These are phyloP conservation scores for Cecropterus lyciades DNA, from an alignment of 1,140 invertebrate species.

Conservation along the genomic window DNA sequence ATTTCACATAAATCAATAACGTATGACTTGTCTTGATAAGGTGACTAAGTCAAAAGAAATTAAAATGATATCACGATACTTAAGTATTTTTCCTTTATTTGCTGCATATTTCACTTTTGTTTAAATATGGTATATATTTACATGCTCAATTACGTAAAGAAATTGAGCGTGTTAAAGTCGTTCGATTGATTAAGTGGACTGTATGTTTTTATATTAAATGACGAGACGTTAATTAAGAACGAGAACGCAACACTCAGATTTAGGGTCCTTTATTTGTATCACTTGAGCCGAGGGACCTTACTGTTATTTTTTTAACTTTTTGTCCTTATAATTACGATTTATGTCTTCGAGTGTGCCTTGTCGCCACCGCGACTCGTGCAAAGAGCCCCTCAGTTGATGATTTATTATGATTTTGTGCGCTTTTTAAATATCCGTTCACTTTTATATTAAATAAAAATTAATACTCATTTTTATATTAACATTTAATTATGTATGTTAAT, in stretches of 20 bases:
- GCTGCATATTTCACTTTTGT: background rate
- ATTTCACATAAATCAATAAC: background rate
- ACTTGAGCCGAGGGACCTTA: background rate
- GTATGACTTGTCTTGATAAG: background rate
- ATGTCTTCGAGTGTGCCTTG: background rate
- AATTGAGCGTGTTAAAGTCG: background rate
- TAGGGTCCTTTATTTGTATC: background rate
- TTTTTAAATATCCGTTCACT: background rate
- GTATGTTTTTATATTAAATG: background rate
- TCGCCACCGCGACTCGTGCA: background rate
- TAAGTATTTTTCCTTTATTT: background rate
- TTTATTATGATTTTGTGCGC: background rate
- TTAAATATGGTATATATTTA: background rate
- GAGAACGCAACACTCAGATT: background rate
- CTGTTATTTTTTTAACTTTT: background rate
- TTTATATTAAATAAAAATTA: too few species aligned
- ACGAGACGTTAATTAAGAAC: background rate
- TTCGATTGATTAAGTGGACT: background rate
- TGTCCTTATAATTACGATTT: conserved; percentile 1
- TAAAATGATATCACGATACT: too few species aligned
- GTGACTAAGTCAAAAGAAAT: too few species aligned
- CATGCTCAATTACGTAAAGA: background rate
- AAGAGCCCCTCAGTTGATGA: background rate
- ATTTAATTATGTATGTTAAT: too few species aligned
- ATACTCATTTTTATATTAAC: too few species aligned